Conservation (phyloP, 2,888 invertebrate species). For the Cheilosia urbana region DNA sequence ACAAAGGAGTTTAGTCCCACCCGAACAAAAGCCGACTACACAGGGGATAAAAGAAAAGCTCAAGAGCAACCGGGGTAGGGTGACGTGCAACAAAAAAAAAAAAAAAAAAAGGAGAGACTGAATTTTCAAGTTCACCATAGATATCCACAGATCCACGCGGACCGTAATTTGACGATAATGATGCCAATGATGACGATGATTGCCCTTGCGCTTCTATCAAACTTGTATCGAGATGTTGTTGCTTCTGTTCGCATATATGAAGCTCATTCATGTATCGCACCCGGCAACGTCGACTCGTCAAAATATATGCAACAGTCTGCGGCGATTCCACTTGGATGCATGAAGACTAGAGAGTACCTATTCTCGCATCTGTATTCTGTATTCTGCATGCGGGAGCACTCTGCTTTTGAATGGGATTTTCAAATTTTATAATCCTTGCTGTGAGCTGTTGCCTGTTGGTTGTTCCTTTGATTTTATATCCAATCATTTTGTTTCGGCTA, state of each 20-base stretch:
- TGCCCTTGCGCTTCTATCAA: conserved; percentile 34
- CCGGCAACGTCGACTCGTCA: conserved; percentile 25
- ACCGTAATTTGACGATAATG: conserved; percentile 53
- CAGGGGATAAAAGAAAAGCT: conserved; percentile 1
- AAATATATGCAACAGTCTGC: conserved; percentile 53
- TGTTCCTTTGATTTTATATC: conserved; percentile 51
- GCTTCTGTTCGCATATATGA: background rate
- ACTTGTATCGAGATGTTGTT: background rate
- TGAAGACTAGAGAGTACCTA: conserved; percentile 8
- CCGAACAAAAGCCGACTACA: conserved; percentile 6
- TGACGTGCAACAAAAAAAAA: background rate
- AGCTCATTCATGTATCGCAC: background rate
- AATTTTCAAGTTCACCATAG: conserved; percentile 17
- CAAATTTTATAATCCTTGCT: conserved; percentile 45
- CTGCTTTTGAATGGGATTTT: conserved; percentile 47
- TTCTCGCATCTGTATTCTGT: too few relatives aligned
- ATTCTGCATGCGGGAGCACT: background rate
- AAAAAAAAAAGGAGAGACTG: background rate
- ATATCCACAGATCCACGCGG: background rate
- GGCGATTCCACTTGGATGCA: conserved; percentile 64
- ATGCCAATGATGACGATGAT: conserved; percentile 51
- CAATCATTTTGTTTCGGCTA: conserved; percentile 47
- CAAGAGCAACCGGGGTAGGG: conserved; percentile 7
- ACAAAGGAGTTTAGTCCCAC: conserved; percentile 11
- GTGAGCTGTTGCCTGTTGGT: background rate